Evolutionary conservation across 2,797 vertebrate genomes (phyloP).

Genomic region (Myotis vivesi): DNA sequence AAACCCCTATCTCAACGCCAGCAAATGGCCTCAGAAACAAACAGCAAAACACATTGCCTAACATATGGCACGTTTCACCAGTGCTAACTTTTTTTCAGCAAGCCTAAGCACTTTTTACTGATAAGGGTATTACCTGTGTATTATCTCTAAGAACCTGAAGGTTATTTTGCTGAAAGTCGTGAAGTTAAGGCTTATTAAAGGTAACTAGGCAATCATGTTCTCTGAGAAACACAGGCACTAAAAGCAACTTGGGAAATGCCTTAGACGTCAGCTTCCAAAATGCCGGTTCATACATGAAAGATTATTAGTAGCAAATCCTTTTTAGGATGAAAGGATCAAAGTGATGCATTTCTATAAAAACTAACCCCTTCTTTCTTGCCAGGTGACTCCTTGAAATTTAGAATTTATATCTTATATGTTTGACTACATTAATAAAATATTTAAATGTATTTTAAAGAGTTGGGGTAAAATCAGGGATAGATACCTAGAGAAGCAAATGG

Average conservation of each 20-base stretch:
- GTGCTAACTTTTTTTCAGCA: conserved; percentile 52
- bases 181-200: conserved; percentile 52
- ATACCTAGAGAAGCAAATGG: background rate
- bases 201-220: background rate
- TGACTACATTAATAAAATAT: background rate
- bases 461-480: background rate
- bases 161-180: conserved; percentile 62
- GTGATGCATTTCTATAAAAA: conserved; percentile 49
- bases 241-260: conserved; percentile 53
- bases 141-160: conserved; percentile 52
- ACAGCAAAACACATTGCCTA: background rate
- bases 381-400: conserved; percentile 30
- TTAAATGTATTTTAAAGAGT: background rate
- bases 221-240: conserved; percentile 29
- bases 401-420: background rate
- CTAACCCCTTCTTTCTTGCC: conserved; percentile 5
- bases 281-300: conserved; percentile 41
- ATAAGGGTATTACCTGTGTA: conserved; percentile 50
- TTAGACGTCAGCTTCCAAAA: conserved; percentile 45
- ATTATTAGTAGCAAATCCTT: conserved; percentile 56
- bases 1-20: conserved; percentile 21
- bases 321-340: conserved; percentile 62
- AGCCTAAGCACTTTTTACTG: conserved; percentile 53
- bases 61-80: conserved; percentile 49
- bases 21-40: conserved; percentile 45